These are phyloP conservation scores for Parnassius smintheus DNA, from an alignment of 2,888 invertebrate species.

Conservation along the genomic window DNA sequence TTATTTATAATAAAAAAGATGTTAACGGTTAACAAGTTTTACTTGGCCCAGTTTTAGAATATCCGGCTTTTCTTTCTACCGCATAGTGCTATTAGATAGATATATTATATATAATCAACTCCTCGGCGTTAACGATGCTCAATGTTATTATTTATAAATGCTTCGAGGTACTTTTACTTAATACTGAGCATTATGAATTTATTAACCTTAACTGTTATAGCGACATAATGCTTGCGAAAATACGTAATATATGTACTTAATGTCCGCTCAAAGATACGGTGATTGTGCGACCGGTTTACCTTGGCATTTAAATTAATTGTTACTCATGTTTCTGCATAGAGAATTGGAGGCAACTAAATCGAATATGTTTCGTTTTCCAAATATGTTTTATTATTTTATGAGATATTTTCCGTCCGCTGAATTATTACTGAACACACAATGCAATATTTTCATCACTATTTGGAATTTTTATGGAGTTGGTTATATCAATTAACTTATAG, in stretches of 20 bases:
- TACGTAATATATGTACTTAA: constrained; percentile 34
- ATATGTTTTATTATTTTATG: constrained; percentile 6
- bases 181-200: constrained; percentile 16
- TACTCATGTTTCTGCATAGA: constrained; percentile 29
- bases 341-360: constrained; percentile 26
- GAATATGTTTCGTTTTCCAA: constrained; percentile 28
- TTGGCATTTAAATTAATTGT: constrained; percentile 64
- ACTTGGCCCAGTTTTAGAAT: neutral
- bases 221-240: constrained; percentile 17
- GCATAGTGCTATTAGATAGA: neutral
- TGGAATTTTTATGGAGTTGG: too few relatives aligned
- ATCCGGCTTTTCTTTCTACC: neutral
- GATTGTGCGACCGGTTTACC: constrained; percentile 66
- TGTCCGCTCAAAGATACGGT: constrained; percentile 40
- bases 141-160: constrained; percentile 25
- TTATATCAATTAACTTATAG: too few relatives aligned
- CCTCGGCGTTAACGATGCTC: constrained; percentile 28
- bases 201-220: constrained; percentile 9
- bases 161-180: constrained; percentile 13
- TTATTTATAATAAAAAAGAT: too few relatives aligned
- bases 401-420: neutral
- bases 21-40: too few relatives aligned
- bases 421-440: neutral
- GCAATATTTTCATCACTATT: too few relatives aligned
- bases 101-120: neutral